A percentile compares a stretch with the other conserved stretches of the same genome.
Evolutionary conservation across 64 coral and sea anemone species (phyloP).

Genomic region (Cladopsammia gracilis): DNA sequence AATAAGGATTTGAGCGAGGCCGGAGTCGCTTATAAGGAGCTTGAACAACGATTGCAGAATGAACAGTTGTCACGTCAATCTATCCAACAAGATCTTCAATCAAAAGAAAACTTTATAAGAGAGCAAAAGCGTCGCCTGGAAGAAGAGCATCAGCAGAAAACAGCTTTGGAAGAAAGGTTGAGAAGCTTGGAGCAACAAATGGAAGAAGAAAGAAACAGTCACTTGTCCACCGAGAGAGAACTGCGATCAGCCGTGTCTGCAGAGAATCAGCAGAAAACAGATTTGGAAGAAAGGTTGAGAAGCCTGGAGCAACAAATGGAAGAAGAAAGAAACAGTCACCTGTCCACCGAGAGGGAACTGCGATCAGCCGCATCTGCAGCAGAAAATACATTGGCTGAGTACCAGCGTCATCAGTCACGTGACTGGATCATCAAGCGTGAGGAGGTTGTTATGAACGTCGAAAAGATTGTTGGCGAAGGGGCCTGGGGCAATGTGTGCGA

Average conservation of each 20-base stretch:
- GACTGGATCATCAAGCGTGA: slow-evolving; percentile 9
- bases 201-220: not conserved
- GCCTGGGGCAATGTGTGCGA: slow-evolving; percentile 14
- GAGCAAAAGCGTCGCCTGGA: not conserved
- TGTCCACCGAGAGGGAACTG: not conserved
- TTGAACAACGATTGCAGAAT: not conserved
- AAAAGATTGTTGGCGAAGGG: slow-evolving; percentile 33
- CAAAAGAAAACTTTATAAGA: not conserved
- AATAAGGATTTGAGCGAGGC: too few relatives aligned
- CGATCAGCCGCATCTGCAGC: not conserved
- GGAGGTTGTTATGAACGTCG: not conserved
- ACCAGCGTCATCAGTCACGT: not conserved
- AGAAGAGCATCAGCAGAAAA: not conserved
- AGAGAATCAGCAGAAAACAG: not conserved
- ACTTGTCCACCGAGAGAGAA: not conserved
- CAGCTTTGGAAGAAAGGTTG: not conserved
- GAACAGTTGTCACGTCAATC: not conserved
- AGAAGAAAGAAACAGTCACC: not conserved
- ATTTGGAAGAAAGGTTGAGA: not conserved
- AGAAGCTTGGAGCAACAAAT: not conserved
- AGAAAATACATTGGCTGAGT: not conserved
- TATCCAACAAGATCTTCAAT: not conserved
- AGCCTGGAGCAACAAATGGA: not conserved
- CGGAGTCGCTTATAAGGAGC: not conserved
- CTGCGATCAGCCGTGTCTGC: not conserved